A percentile compares a stretch with the other conserved stretches of the same genome.
Conservation (phyloP, 2,888 invertebrate species). For the Diplazon laetatorius region DNA sequence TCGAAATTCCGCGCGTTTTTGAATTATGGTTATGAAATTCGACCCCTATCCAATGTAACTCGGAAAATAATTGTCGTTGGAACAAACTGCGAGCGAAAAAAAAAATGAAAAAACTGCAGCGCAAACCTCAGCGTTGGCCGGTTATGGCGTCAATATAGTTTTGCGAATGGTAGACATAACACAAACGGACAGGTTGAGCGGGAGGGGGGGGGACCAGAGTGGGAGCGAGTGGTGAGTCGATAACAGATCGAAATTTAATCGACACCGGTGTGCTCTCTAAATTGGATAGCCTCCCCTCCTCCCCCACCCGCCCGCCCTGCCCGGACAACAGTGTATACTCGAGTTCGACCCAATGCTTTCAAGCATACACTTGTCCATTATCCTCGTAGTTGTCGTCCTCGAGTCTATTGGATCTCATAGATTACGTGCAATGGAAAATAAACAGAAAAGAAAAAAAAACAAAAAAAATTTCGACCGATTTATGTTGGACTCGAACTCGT, state of each 20-base stretch:
- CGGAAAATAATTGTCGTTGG: conserved; percentile 2
- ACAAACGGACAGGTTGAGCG: conserved; percentile 5
- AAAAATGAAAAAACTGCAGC: conserved; percentile 17
- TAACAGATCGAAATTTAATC: conserved; percentile 75
- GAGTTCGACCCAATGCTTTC: conserved; percentile 28
- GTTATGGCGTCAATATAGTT: conserved; percentile 42
- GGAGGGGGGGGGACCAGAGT: conserved; percentile 2
- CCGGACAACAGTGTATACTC: conserved; percentile 2
- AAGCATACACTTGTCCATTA: conserved; percentile 48
- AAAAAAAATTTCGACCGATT: conserved; percentile 38
- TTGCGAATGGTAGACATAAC: conserved; percentile 31
- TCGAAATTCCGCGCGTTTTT: too few species aligned
- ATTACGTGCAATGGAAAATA: conserved; percentile 26
- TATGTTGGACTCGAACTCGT: neutral
- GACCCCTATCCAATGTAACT: too few species aligned
- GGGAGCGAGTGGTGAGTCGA: conserved; percentile 56
- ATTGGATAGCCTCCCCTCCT: conserved; percentile 54
- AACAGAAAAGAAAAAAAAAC: neutral
- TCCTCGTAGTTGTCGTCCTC: conserved; percentile 45
- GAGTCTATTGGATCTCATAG: conserved; percentile 27
- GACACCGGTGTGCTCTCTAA: conserved; percentile 57
- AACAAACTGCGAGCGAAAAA: too few species aligned
- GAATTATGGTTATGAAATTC: too few species aligned
- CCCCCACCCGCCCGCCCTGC: too few species aligned
- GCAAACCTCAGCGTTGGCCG: conserved; percentile 6